Evolutionary conservation across 2,113 vertebrate species (phyloP), one percentile per base, ranked within the genome.

Genomic region (Synodontis membranacea): DNA sequence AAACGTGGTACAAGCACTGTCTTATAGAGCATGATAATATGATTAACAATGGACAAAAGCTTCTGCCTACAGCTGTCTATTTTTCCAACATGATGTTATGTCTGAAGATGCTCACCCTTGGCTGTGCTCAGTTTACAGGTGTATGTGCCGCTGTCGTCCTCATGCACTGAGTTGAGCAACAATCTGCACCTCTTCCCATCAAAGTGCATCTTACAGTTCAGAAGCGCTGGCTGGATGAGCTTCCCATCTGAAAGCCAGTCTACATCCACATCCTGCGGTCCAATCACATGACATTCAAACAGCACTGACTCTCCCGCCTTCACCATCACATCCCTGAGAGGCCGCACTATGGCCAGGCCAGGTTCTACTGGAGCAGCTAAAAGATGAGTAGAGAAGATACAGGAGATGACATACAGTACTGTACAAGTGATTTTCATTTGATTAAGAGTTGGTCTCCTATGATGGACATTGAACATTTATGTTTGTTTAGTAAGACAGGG

Each of bases 171-270:
- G 91, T 97, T 97, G 80, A 99, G 97, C 90, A 98, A 94, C 89
- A 99, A 95, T 64, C 97, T 96, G 91, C 97, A 99, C 83, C 97
- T 96, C 84, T 94, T 96, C 66, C 98, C 98, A 5, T 99, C 97
- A 88, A 99, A 99, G 93, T 98, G 97, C 98, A 99, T 99, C 95
- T 99, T 99, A 92, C 98, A 99, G 95, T 98, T 97, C 89, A 99
- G 97, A 91, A 99, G 92, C 0, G 98, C 97, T 0, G 98, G 98
- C 93, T 99, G 98, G 92, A 99, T 96, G 91, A 99, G 96, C 90
- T 96, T 97, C 75, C 97, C 97, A 28, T 96, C 95, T 4, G 96
- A 96, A 52, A 99, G 93, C 98, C 98, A 99, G 93, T 99, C 98
- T 85, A 99, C 98, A 2, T 99, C 98, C 48, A 97, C 96, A 93